These are phyloP conservation scores for Oligia fasciuncula DNA, from an alignment of 2,888 invertebrate genomes.

Conservation along the genomic window DNA sequence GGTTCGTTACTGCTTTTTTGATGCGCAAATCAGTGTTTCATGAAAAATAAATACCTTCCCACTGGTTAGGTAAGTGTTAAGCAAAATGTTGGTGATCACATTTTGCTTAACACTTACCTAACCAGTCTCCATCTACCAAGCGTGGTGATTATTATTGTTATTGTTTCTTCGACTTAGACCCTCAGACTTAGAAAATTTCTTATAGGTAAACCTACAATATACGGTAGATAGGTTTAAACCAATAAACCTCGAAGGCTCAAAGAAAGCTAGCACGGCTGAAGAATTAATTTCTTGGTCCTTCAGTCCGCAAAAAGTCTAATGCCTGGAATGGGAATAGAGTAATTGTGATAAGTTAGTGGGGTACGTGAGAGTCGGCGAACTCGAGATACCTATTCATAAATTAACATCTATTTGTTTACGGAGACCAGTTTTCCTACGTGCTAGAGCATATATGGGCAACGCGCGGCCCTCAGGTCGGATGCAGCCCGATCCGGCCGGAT, in stretches of 20 bases:
- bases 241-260: background rate
- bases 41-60: background rate
- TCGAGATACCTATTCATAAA: background rate
- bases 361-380: background rate
- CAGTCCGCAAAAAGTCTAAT: constrained; percentile 11
- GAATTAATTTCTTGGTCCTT: constrained; percentile 2
- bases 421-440: background rate
- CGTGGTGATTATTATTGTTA: background rate
- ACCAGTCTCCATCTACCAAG: too few relatives aligned
- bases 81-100: too few relatives aligned
- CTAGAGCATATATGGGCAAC: too few relatives aligned
- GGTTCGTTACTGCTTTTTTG: background rate
- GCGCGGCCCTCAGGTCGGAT: too few relatives aligned
- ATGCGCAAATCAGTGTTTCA: too few relatives aligned
- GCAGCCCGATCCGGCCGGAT: too few relatives aligned
- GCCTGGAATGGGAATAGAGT: background rate
- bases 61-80: background rate
- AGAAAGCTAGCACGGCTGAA: background rate
- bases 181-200: background rate
- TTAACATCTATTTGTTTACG: background rate
- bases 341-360: background rate
- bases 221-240: too few relatives aligned
- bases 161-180: background rate
- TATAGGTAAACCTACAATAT: background rate
- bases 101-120: too few relatives aligned